Percentiles rank a stretch among this genome's conserved stretches.
Conservation (phyloP, 2,113 vertebrate genomes). For the Oncorhynchus keta region DNA sequence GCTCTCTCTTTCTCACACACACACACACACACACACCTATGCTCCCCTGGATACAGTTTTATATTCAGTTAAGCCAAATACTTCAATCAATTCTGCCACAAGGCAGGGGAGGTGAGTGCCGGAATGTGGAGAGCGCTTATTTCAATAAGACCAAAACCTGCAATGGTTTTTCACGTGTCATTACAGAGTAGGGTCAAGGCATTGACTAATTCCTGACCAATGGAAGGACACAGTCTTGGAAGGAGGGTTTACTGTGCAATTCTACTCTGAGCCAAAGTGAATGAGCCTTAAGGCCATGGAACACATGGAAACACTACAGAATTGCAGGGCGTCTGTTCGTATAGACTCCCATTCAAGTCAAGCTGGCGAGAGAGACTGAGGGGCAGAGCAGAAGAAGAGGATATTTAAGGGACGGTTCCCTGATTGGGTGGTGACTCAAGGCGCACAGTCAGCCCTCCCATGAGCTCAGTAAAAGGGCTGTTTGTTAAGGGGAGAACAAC, state of each 20-base stretch:
- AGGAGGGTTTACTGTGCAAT: neutral
- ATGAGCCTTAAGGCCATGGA: neutral
- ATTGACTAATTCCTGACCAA: conserved; percentile 9
- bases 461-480: conserved; percentile 33
- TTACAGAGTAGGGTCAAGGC: conserved; percentile 16
- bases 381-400: neutral
- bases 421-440: conserved; percentile 41
- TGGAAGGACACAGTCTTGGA: neutral
- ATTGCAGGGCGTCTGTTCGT: neutral
- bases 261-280: conserved; percentile 1
- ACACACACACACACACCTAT: conserved; percentile 18
- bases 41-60: conserved; percentile 31
- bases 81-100: conserved; percentile 16
- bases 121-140: conserved; percentile 1
- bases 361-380: conserved; percentile 14
- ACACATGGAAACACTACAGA: conserved; percentile 2
- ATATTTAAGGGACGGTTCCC: conserved; percentile 25
- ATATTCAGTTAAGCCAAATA: conserved; percentile 29
- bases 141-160: conserved; percentile 5
- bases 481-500: conserved; percentile 12
- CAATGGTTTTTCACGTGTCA: conserved; percentile 7
- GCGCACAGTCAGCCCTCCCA: conserved; percentile 27
- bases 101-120: conserved; percentile 17
- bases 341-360: conserved; percentile 4
- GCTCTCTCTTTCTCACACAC: conserved; percentile 48